Evolutionary conservation across 2,888 invertebrate species (phyloP), one percentile per base, ranked within the genome.

Genomic region (Microctonus brassicae): DNA sequence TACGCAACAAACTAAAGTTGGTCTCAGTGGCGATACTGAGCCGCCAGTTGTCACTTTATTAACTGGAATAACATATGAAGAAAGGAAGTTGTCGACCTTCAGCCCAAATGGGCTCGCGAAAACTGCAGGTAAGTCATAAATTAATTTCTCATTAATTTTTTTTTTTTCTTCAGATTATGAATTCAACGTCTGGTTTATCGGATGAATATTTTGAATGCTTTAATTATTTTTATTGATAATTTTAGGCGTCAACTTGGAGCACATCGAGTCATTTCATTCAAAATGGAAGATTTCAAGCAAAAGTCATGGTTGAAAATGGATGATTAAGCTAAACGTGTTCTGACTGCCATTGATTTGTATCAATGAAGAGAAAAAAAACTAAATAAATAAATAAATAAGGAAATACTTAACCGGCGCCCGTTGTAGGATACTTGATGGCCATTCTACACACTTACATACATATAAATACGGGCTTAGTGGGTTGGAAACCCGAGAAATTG

Each of bases 231-330:
- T 67, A n/a, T n/a, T n/a, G 13, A 11, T 69, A 74, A 52, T 83
- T 85, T 11, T 79, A 91, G 96, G 96, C 22, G 93, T 97, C 63
- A 92, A 94, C 79, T 90, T 96, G 69, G 94, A 96, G 87, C 92
- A 93, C 82, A 94, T 97, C 79, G 92, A 92, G 79, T 92, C 93
- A 78, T 97, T 97, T 90, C 94, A 94, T 88, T 89, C 91, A 60
- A 95, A 95, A 88, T 97, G 96, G 94, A 95, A 95, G 86, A 93
- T 93, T 79, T 90, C 92, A 29, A 89, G 90, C 73, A 92, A 92
- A 82, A 91, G 91, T 80, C 91, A 91, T 79, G 91, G 92, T 87
- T 92, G 91, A 91, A 88, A 77, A 61, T 10, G 33, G 17, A 13
- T 34, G 4, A 9, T 13, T 11, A 52, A 24, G n/a, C 26, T 52